Base-by-base conservation (phyloP, 2,888 invertebrate species). In the Ornithoptera alexandrae region DNA sequence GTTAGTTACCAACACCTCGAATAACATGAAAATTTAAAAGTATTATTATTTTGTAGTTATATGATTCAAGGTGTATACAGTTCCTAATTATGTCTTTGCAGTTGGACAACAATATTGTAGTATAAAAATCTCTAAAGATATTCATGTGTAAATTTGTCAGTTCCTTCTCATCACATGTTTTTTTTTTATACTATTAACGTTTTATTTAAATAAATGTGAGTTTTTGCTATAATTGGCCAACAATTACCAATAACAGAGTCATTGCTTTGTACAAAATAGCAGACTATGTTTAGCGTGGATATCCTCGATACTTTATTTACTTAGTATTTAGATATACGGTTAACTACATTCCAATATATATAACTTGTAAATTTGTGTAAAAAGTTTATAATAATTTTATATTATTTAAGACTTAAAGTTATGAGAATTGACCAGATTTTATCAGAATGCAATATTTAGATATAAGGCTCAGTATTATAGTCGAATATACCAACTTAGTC, bases 381-480 rank as follows among this genome's bases (percentile, higher is more conserved):
- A 90, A 87, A 87, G 81, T 75, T 75, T 76, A 81, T 79, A 81
- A 79, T 18, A 71, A 70, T 62, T 76, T 81, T 39, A 39, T 39
- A 39, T 81, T 84, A 85, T 79, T 76, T 84, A 82, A 81, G 79
- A 72, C 74, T 71, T 83, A 84, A 81, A 81, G 82, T 86, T 89
- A 88, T 87, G 85, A 86, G 84, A 89, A 89, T 83, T 88, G 90
- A 90, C 87, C 91, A 92, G 90, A 92, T 90, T 91, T 89, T 92
- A 92, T 92, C 88, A 89, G 84, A 90, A 88, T 89, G 92, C 92
- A 92, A 92, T 92, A 92, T 92, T 83, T 91, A 92, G 89, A 75
- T 81, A 65, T 92, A 92, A 90, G 90, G 71, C 84, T 83, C 91
- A 92, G 91, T 92, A 92, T 92, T 80, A 85, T 89, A 89, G 87